phyloP scores from a whole-genome alignment of 2,113 vertebrate species.

The Neoarius graeffei region DNA sequence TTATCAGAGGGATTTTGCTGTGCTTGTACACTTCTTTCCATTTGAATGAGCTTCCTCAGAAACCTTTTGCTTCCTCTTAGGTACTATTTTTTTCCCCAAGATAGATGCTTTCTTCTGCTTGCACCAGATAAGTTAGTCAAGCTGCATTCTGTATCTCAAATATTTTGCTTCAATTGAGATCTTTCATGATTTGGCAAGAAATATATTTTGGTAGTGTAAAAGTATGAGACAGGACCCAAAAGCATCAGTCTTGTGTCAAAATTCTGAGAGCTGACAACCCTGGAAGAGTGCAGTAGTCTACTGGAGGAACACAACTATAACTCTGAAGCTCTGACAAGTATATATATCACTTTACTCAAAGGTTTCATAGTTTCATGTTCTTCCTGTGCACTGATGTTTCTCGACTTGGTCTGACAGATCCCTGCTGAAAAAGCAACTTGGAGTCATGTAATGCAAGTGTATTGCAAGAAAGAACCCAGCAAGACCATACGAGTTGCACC shows the following conservation, averaged over 20 bases:
- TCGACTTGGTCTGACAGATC: background rate
- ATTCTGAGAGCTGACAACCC: background rate
- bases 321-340: conserved; percentile 5
- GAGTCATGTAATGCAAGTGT: background rate
- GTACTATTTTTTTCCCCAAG: background rate
- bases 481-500: background rate
- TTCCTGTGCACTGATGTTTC: background rate
- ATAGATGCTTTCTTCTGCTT: background rate
- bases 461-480: background rate
- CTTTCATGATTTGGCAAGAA: background rate
- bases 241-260: background rate
- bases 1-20: background rate
- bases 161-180: background rate
- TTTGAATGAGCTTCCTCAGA: conserved; percentile 3
- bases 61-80: background rate
- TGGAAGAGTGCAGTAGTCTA: background rate
- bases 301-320: background rate
- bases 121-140: background rate
- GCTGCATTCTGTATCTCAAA: background rate
- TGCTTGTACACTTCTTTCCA: background rate
- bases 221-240: background rate
- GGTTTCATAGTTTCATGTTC: background rate
- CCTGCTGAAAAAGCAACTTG: background rate
- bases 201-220: background rate
- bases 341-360: background rate